Evolutionary conservation across 2,888 invertebrate species (phyloP), one percentile per base, ranked within the genome.

Genomic region (Pseudococcus jackbeardsleyi): DNA sequence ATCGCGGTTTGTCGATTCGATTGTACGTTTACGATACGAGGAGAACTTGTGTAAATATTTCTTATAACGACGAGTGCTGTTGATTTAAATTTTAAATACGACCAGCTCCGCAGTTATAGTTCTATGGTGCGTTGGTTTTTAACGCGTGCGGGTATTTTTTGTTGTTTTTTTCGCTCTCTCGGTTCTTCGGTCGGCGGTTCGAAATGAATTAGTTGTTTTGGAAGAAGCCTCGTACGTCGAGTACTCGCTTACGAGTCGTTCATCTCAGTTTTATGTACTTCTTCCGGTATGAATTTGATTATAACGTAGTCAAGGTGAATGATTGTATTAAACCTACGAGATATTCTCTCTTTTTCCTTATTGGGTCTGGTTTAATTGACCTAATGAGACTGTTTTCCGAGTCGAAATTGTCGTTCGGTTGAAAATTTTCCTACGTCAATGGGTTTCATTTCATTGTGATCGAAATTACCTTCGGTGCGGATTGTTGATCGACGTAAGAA

Each of bases 231-330:
- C 33, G 39, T 72, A 33, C 72, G 12, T 33, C 72, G 72, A 5
- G 33, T 72, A 72, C 1, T 15, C 54, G n/a, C 26, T 33, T 15
- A 17, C 26, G 33, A 72, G 72, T 68, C 68, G 26, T 72, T 72
- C 72, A 72, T 72, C 72, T 72, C 72, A 22, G 39, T 72, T 33
- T 72, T 33, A 33, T 33, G 72, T 72, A 72, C 26, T 33, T 72
- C 72, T 72, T 72, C 72, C 72, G 17, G 72, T 72, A 72, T 72
- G 72, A 72, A 72, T 72, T 72, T 33, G 72, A 72, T 72, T 72
- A 72, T 17, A 72, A 33, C 72, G 15, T 33, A 26, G 7, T 33
- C 72, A 72, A 72, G 72, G 72, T 59, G 59, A 59, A 59, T 59
- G 42, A 50, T 64, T 22, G 7, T n/a, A 54, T 15, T 54, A 64